phyloP scores from a whole-genome alignment of 2,888 invertebrate species.

The Ormyrus thymus region DNA sequence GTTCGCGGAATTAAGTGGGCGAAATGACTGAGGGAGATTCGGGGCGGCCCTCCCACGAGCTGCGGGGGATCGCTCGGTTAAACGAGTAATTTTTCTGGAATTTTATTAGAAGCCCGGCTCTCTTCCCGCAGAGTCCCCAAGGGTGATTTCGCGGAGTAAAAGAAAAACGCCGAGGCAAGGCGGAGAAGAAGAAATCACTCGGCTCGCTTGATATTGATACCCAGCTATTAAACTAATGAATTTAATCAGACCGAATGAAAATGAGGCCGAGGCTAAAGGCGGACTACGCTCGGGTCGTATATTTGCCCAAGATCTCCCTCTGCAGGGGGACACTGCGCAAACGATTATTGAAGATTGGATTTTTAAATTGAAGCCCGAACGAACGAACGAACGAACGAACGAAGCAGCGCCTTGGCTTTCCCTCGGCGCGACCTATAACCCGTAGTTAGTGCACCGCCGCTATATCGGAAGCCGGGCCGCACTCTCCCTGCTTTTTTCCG shows the following conservation, averaged over 20 bases:
- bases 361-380: constrained; percentile 73
- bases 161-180: constrained; percentile 46
- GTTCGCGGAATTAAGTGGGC: constrained; percentile 12
- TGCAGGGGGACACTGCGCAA: constrained; percentile 60
- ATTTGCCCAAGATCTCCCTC: constrained; percentile 65
- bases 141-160: constrained; percentile 59
- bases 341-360: constrained; percentile 75
- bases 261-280: constrained; percentile 63
- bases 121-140: constrained; percentile 55
- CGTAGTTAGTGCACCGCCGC: constrained; percentile 58
- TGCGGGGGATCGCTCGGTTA: constrained; percentile 61
- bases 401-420: constrained; percentile 56
- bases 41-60: constrained; percentile 50
- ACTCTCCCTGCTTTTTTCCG: constrained; percentile 50
- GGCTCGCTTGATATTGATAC: constrained; percentile 72
- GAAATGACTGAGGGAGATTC: background rate
- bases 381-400: constrained; percentile 53
- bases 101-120: constrained; percentile 65
- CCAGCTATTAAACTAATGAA: constrained; percentile 74
- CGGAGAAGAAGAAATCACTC: constrained; percentile 66
- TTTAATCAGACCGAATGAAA: constrained; percentile 74
- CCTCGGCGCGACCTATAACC: constrained; percentile 59
- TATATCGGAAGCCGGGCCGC: constrained; percentile 31
- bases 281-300: constrained; percentile 62
- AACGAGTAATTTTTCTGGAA: constrained; percentile 69